Conservation (phyloP, 1,140 invertebrate genomes). For the Branchinecta lindahli region DNA sequence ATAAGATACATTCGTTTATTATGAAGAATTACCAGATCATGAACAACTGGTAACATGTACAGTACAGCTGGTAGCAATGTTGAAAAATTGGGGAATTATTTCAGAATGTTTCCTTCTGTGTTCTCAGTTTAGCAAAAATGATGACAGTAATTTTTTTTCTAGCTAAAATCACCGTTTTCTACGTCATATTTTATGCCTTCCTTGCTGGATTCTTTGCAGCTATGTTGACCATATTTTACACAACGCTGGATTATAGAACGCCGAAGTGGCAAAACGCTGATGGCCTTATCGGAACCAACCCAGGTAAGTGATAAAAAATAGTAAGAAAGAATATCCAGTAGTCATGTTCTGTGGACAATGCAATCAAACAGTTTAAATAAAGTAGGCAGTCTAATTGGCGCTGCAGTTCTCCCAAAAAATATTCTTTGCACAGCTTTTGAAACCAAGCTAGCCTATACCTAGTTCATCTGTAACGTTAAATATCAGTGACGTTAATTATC, state of each 20-base stretch:
- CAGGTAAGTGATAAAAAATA: conserved; percentile 43
- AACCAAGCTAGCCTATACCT: no score
- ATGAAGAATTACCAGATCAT: conserved; percentile 11
- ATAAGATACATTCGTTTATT: conserved; percentile 20
- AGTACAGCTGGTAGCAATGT: not conserved
- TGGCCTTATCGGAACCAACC: conserved; percentile 78
- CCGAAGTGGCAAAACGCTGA: conserved; percentile 70
- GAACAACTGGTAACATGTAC: not conserved
- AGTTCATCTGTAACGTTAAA: no score
- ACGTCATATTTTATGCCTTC: conserved; percentile 75
- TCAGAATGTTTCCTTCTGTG: not conserved
- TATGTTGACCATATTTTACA: conserved; percentile 80
- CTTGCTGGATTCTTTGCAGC: conserved; percentile 77
- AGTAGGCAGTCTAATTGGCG: no score
- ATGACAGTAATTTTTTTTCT: conserved; percentile 33
- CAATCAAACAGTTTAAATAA: not conserved
- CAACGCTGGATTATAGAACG: conserved; percentile 64
- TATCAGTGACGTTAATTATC: no score
- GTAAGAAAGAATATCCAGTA: not conserved
- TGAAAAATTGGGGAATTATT: conserved; percentile 13
- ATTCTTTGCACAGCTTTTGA: no score
- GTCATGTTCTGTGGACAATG: not conserved
- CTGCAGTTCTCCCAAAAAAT: no score
- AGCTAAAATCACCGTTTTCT: conserved; percentile 88
- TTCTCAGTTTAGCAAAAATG: conserved; percentile 12